Evolutionary conservation across 2,113 vertebrate genomes (phyloP).

Genomic region (Gulo gulo): DNA sequence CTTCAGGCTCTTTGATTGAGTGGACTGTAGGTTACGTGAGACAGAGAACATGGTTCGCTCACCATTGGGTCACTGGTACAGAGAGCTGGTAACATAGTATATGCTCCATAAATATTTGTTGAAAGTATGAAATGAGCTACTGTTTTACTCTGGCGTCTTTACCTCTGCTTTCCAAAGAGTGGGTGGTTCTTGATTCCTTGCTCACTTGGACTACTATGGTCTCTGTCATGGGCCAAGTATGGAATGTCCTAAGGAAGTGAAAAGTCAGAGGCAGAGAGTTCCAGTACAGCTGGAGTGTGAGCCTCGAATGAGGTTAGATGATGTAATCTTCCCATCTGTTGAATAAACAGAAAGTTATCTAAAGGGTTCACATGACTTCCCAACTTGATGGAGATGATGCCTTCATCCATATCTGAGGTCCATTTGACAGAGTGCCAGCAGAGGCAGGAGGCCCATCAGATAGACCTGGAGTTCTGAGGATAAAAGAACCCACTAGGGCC

Average conservation of each 20-base stretch:
- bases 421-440: neutral
- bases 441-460: neutral
- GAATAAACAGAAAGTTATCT: neutral
- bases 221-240: neutral
- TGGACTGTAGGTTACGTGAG: neutral
- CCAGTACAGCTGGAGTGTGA: neutral
- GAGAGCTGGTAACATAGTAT: neutral
- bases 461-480: neutral
- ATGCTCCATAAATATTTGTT: neutral
- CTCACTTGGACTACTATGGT: neutral
- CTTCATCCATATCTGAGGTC: neutral
- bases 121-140: neutral
- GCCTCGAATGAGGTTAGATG: neutral
- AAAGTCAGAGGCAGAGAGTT: neutral
- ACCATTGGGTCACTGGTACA: neutral
- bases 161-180: neutral
- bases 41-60: neutral
- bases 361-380: neutral
- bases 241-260: neutral
- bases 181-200: neutral
- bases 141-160: neutral
- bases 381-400: neutral
- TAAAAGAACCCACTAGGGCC: neutral
- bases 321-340: neutral
- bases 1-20: neutral